These are phyloP conservation scores for Sinocyclocheilus rhinocerous DNA, from an alignment of 2,113 vertebrate genomes.

Conservation along the genomic window DNA sequence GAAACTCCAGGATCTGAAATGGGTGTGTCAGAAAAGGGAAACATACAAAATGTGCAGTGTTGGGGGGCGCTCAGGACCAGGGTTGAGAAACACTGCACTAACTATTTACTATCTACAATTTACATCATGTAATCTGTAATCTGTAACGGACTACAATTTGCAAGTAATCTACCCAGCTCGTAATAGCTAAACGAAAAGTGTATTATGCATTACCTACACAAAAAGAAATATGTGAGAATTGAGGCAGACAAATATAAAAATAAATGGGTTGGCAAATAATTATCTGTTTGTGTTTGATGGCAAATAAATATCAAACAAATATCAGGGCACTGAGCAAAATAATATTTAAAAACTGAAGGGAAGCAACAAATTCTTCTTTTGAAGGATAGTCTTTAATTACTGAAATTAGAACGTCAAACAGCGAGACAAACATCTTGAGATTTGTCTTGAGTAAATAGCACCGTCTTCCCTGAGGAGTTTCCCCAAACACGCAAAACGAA, in stretches of 20 bases:
- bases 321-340: neutral
- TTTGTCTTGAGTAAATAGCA: constrained; percentile 10
- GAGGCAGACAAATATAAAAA: neutral
- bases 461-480: neutral
- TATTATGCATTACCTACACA: neutral
- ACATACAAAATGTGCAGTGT: too few relatives aligned
- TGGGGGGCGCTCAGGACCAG: too few relatives aligned
- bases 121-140: too few relatives aligned
- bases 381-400: neutral
- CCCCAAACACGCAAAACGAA: neutral
- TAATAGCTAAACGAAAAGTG: too few relatives aligned
- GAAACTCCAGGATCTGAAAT: too few relatives aligned
- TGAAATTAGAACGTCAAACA: neutral
- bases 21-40: too few relatives aligned
- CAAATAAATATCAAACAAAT: too few relatives aligned
- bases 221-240: neutral
- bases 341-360: neutral
- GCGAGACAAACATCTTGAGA: neutral
- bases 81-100: too few relatives aligned
- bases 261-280: neutral
- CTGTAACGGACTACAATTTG: too few relatives aligned
- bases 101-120: too few relatives aligned
- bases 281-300: neutral
- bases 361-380: neutral
- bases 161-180: too few relatives aligned